Conservation (phyloP, 1,140 invertebrate genomes). For the Drosophila lacertosa region DNA sequence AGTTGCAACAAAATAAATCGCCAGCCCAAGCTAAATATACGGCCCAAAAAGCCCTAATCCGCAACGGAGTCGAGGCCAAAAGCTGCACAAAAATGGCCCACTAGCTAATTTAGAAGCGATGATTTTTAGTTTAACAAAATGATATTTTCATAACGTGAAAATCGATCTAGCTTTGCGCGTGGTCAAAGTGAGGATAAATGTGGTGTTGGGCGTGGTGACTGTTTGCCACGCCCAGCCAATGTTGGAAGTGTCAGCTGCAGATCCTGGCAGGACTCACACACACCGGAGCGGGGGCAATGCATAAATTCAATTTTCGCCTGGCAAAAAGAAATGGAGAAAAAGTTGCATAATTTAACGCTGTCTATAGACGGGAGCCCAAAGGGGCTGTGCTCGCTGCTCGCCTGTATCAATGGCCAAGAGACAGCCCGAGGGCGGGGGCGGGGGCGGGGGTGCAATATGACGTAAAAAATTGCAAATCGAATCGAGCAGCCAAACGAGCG, state of each 20-base stretch:
- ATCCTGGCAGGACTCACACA: neutral
- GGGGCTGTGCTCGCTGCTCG: constrained; percentile 14
- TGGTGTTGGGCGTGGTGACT: neutral
- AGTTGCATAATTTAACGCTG: constrained; percentile 74
- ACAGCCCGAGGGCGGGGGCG: too few relatives aligned
- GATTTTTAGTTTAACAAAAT: too few relatives aligned
- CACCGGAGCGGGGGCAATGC: too few relatives aligned
- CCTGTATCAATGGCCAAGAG: constrained; percentile 24
- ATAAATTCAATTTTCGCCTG: constrained; percentile 71
- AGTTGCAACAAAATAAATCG: constrained; percentile 72
- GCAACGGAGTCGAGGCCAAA: constrained; percentile 1
- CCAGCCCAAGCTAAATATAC: constrained; percentile 74
- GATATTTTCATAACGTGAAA: too few relatives aligned
- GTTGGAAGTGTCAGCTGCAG: constrained; percentile 23
- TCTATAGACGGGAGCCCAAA: constrained; percentile 40
- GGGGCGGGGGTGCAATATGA: constrained; percentile 5
- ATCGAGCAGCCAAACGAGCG: constrained; percentile 63
- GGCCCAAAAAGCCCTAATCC: constrained; percentile 10
- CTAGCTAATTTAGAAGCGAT: neutral
- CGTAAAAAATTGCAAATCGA: constrained; percentile 80
- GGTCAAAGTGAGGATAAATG: neutral
- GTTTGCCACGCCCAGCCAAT: neutral
- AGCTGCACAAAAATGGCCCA: neutral
- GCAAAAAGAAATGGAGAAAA: constrained; percentile 39
- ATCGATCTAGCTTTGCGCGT: too few relatives aligned